Percentiles rank a stretch among this genome's conserved stretches.
phyloP scores from a whole-genome alignment of 2,888 invertebrate species.

The Drosophila histrio region DNA sequence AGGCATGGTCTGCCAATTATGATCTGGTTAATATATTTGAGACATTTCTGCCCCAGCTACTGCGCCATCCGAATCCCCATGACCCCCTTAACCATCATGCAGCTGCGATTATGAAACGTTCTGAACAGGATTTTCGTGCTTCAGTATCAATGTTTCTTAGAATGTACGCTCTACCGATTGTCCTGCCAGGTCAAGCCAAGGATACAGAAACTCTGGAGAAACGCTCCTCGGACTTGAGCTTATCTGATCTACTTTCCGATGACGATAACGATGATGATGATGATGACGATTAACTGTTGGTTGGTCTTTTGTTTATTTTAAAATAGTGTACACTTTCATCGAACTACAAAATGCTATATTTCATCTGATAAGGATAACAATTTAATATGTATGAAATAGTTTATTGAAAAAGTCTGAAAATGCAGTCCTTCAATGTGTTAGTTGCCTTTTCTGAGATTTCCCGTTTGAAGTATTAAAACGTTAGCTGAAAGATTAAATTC shows the following conservation, averaged over 20 bases:
- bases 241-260: slow-evolving; percentile 58
- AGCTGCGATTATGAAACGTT: slow-evolving; percentile 56
- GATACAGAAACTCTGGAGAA: slow-evolving; percentile 40
- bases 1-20: slow-evolving; percentile 68
- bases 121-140: slow-evolving; percentile 55
- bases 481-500: too few species aligned
- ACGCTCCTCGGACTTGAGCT: slow-evolving; percentile 60
- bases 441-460: background rate
- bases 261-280: slow-evolving; percentile 51
- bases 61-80: slow-evolving; percentile 63
- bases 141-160: slow-evolving; percentile 50
- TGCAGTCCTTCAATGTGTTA: background rate
- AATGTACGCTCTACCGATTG: slow-evolving; percentile 61
- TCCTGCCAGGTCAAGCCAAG: slow-evolving; percentile 3
- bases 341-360: slow-evolving; percentile 29
- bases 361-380: slow-evolving; percentile 16
- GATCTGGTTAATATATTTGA: slow-evolving; percentile 69
- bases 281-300: slow-evolving; percentile 52
- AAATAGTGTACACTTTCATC: slow-evolving; percentile 32
- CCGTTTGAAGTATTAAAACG: background rate
- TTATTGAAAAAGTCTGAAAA: slow-evolving; percentile 5
- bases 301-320: slow-evolving; percentile 49
- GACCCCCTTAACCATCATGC: slow-evolving; percentile 64
- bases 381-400: slow-evolving; percentile 25
- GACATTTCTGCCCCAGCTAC: slow-evolving; percentile 63